A percentile compares a stretch with the other conserved stretches of the same genome.
Evolutionary conservation across 1,140 invertebrate species (phyloP).

Genomic region (Drosophila persimilis): DNA sequence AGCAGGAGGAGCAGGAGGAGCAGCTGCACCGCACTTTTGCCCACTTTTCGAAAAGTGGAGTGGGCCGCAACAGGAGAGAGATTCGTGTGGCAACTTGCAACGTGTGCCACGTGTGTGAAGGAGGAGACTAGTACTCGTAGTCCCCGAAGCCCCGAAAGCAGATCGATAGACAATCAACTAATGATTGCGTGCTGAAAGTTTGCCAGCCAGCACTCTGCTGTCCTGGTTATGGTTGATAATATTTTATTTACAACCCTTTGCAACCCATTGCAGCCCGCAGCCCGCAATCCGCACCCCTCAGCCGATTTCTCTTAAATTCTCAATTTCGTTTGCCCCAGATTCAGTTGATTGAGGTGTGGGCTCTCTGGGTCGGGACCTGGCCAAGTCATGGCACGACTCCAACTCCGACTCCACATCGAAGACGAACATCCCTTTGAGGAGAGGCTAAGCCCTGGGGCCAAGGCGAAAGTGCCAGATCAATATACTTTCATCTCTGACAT

Average conservation of each 20-base stretch:
- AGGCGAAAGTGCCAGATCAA: not conserved
- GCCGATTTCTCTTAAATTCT: not conserved
- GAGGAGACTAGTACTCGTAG: not conserved
- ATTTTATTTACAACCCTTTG: slow-evolving; percentile 8
- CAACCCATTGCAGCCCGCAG: not conserved
- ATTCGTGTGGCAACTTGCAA: slow-evolving; percentile 34
- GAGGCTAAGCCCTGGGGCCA: too few species aligned
- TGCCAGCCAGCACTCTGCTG: slow-evolving; percentile 2
- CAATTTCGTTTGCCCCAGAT: slow-evolving; percentile 3
- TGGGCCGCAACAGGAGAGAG: slow-evolving; percentile 42
- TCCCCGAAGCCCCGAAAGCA: not conserved
- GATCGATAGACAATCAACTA: slow-evolving; percentile 61
- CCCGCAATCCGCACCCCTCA: not conserved
- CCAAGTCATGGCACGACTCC: too few species aligned
- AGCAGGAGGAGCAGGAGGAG: too few species aligned
- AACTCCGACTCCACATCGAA: too few species aligned
- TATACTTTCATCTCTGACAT: not conserved
- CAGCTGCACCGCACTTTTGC: not conserved
- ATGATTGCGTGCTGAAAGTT: slow-evolving; percentile 54
- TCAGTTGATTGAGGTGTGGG: not conserved
- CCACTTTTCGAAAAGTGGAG: not conserved
- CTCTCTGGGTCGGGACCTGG: too few species aligned
- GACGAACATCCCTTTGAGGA: too few species aligned
- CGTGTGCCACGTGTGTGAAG: slow-evolving; percentile 12
- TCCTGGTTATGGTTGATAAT: slow-evolving; percentile 21